Evolutionary conservation across 2,113 vertebrate species (phyloP).

Genomic region (Stigmatopora nigra): DNA sequence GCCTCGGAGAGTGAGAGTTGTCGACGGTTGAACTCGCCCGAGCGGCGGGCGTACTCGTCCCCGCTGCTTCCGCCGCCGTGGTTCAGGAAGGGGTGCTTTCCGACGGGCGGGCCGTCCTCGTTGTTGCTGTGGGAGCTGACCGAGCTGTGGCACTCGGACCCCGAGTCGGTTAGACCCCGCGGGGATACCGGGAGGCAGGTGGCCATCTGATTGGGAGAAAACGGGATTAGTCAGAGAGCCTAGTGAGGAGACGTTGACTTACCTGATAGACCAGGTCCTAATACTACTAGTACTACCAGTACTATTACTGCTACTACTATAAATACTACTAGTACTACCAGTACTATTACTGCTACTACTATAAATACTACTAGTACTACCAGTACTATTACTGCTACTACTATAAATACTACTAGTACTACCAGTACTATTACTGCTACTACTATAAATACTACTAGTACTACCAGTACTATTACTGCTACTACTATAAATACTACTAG

Average conservation of each 20-base stretch:
- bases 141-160: slow-evolving; percentile 95
- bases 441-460: no score
- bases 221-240: not conserved
- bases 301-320: no score
- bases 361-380: no score
- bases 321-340: no score
- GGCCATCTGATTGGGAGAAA: slow-evolving; percentile 77
- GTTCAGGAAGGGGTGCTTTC: slow-evolving; percentile 73
- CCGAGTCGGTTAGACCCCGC: slow-evolving; percentile 82
- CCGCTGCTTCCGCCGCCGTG: slow-evolving; percentile 62
- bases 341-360: no score
- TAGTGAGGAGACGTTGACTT: no score
- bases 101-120: slow-evolving; percentile 73
- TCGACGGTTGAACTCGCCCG: slow-evolving; percentile 82
- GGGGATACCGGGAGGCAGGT: slow-evolving; percentile 89
- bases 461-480: no score
- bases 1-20: slow-evolving; percentile 87
- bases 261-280: slow-evolving; percentile 87
- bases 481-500: no score
- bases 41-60: slow-evolving; percentile 82
- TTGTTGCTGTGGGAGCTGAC: slow-evolving; percentile 98
- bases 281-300: no score
- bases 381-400: no score
- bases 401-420: no score
- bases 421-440: no score